phyloP scores from a whole-genome alignment of 2,797 vertebrate genomes.

The Gallirallus australis region DNA sequence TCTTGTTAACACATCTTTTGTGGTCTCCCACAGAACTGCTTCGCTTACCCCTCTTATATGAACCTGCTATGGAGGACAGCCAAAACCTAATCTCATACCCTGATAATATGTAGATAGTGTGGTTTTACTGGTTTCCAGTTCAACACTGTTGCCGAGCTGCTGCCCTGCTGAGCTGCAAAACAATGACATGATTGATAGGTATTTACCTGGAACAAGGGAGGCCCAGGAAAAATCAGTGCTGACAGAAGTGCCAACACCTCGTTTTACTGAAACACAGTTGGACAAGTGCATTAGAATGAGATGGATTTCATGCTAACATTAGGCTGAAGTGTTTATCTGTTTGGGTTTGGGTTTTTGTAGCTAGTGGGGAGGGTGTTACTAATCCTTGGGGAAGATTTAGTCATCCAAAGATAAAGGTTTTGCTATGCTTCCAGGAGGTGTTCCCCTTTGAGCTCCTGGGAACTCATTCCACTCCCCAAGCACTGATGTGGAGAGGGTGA shows the following conservation, averaged over 20 bases:
- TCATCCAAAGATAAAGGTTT: not conserved
- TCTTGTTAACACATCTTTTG: not conserved
- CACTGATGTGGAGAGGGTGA: fast-evolving
- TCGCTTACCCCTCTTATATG: not conserved
- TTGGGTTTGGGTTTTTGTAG: not conserved
- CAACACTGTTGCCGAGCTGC: not conserved
- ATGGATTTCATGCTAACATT: not conserved
- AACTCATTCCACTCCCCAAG: not conserved
- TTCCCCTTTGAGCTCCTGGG: fast-evolving
- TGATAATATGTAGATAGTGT: not conserved
- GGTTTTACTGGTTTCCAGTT: not conserved
- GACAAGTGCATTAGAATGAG: not conserved
- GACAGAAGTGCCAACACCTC: not conserved
- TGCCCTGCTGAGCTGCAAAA: not conserved
- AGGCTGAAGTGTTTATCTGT: not conserved
- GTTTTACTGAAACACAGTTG: not conserved
- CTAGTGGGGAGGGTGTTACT: not conserved
- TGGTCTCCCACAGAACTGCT: constrained; percentile 4
- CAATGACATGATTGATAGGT: not conserved
- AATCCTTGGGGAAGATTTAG: not conserved
- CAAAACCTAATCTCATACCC: fast-evolving
- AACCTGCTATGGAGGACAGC: not conserved
- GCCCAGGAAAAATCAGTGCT: not conserved
- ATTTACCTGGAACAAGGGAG: not conserved
- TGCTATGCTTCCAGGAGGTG: fast-evolving